Conservation (phyloP, 2,888 invertebrate genomes). For the Mythimna lalbum region DNA sequence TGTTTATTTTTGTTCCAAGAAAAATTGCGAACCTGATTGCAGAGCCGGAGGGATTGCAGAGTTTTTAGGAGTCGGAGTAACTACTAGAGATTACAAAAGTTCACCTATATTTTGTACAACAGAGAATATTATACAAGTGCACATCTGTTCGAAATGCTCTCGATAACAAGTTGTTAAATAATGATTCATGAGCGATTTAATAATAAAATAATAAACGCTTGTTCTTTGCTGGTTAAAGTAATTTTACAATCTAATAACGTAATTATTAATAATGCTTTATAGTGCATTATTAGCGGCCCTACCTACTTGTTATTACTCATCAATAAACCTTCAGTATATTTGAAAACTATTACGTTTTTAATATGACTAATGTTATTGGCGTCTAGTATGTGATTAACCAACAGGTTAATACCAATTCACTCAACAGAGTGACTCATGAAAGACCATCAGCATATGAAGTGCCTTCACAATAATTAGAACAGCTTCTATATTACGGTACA, state of each 20-base stretch:
- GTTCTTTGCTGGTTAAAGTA: conserved; percentile 27
- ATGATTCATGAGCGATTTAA: conserved; percentile 13
- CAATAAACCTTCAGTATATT: conserved; percentile 1
- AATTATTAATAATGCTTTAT: conserved; percentile 18
- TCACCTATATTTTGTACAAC: neutral
- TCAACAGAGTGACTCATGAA: neutral
- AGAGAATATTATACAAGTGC: neutral
- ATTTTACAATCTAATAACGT: conserved; percentile 9
- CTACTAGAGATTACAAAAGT: neutral
- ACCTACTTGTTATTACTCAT: conserved; percentile 7
- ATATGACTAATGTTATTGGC: neutral
- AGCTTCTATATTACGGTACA: neutral
- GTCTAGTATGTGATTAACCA: neutral
- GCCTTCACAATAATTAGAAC: neutral
- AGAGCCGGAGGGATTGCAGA: no score
- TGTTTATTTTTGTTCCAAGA: no score
- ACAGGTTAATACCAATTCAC: no score
- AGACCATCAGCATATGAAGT: neutral
- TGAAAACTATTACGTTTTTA: neutral
- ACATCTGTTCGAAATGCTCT: conserved; percentile 6
- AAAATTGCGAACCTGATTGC: no score
- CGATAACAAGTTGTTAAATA: conserved; percentile 33
- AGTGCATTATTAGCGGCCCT: neutral
- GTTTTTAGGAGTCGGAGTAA: neutral
- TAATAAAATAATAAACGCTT: conserved; percentile 15